phyloP scores from a whole-genome alignment of 2,113 vertebrate species.

The Semicossyphus pulcher region DNA sequence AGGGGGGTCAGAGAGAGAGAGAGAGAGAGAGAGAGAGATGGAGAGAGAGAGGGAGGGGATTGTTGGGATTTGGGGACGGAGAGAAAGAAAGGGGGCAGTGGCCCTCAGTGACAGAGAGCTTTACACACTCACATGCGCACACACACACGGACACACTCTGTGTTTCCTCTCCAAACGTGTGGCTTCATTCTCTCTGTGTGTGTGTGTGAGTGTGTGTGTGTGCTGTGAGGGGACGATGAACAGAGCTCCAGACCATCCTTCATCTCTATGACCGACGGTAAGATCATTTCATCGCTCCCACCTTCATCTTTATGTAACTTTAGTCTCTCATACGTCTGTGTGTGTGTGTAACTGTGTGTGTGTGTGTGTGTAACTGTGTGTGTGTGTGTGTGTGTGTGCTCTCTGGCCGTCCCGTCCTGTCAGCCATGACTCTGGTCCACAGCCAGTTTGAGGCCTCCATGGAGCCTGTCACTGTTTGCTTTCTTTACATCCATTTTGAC shows the following conservation, averaged over 20 bases:
- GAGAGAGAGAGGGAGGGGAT: constrained; percentile 55
- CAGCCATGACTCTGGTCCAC: constrained; percentile 55
- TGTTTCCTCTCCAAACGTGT: constrained; percentile 74
- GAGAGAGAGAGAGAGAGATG: constrained; percentile 33
- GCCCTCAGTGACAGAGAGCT: constrained; percentile 80
- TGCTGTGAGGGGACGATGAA: constrained; percentile 71
- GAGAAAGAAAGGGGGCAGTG: constrained; percentile 81
- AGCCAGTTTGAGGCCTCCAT: constrained; percentile 73
- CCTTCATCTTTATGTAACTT: constrained; percentile 22
- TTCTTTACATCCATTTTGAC: constrained; percentile 67
- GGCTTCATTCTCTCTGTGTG: constrained; percentile 76
- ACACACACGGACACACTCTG: constrained; percentile 56
- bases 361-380: not conserved
- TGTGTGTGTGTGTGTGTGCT: constrained; percentile 7
- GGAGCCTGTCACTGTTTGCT: constrained; percentile 62
- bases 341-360: constrained; percentile 3
- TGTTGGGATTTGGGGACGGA: constrained; percentile 79
- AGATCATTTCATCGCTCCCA: constrained; percentile 63
- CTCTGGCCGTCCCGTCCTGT: constrained; percentile 28
- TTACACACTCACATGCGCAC: constrained; percentile 68
- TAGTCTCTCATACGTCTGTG: constrained; percentile 28
- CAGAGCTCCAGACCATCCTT: constrained; percentile 59
- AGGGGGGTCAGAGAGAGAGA: constrained; percentile 9
- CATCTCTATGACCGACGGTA: constrained; percentile 83
- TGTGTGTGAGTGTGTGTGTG: constrained; percentile 73